Evolutionary conservation across 2,888 invertebrate genomes (phyloP).

Genomic region (Pocota personata): DNA sequence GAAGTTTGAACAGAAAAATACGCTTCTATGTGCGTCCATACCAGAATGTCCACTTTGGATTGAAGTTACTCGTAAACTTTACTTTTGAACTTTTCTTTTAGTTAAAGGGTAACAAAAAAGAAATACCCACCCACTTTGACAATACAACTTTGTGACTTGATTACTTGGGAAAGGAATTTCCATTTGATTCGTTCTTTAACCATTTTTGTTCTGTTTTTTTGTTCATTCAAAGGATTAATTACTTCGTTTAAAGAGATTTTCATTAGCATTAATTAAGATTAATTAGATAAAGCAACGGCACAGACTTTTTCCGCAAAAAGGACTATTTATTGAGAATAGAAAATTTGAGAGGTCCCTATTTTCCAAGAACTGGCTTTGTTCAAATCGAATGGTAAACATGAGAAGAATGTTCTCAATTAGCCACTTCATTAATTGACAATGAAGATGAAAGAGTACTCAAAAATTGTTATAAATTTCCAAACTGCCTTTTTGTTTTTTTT

Average conservation of each 20-base stretch:
- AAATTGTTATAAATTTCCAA: constrained; percentile 28
- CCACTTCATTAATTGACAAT: constrained; percentile 48
- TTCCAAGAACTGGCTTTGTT: background rate
- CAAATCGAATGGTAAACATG: background rate
- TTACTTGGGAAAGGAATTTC: background rate
- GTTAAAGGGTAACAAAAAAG: background rate
- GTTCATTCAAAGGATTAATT: constrained; percentile 29
- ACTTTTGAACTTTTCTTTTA: background rate
- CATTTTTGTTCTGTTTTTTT: background rate
- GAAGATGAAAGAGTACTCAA: constrained; percentile 32
- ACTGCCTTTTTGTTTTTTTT: background rate
- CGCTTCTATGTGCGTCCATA: background rate
- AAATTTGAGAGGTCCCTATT: background rate
- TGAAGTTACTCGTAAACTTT: background rate
- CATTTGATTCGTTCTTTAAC: background rate
- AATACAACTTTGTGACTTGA: background rate
- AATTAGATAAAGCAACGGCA: constrained; percentile 25
- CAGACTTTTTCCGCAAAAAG: background rate
- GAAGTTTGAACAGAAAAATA: background rate
- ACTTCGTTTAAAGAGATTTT: constrained; percentile 35
- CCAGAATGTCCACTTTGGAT: background rate
- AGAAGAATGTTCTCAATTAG: constrained; percentile 35
- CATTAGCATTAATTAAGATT: constrained; percentile 58
- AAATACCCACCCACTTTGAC: background rate
- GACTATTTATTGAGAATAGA: background rate